These are phyloP conservation scores for Dryomyza anilis DNA, from an alignment of 2,888 invertebrate species.

Conservation along the genomic window DNA sequence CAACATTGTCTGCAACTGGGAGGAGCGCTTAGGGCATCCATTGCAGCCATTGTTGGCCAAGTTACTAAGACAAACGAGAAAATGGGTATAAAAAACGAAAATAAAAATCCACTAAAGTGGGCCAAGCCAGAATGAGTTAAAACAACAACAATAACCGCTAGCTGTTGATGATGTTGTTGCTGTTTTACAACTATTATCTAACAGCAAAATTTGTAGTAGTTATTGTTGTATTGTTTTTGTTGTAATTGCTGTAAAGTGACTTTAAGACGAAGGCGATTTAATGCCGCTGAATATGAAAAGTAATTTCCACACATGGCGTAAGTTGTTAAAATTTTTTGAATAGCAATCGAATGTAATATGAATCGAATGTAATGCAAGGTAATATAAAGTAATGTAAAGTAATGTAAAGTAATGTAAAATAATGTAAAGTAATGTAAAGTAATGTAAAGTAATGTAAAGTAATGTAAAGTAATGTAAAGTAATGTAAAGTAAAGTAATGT, in stretches of 20 bases:
- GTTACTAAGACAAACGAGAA: too few relatives aligned
- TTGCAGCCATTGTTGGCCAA: too few relatives aligned
- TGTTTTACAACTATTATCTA: too few relatives aligned
- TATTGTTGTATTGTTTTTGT: too few relatives aligned
- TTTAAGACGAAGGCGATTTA: not conserved
- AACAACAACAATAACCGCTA: too few relatives aligned
- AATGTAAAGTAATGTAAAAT: not conserved
- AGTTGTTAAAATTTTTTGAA: not conserved
- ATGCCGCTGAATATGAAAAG: not conserved
- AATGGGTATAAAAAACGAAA: too few relatives aligned
- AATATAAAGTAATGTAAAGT: not conserved
- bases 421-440: constrained; percentile 14
- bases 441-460: constrained; percentile 11
- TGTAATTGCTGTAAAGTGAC: not conserved
- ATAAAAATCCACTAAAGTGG: too few relatives aligned
- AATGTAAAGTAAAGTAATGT: constrained; percentile 15
- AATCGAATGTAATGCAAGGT: not conserved
- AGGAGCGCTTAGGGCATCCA: too few relatives aligned
- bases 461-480: constrained; percentile 8
- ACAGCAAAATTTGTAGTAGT: too few relatives aligned
- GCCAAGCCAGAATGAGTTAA: too few relatives aligned
- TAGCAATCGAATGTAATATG: not conserved
- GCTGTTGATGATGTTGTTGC: too few relatives aligned
- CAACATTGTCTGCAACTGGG: too few relatives aligned
- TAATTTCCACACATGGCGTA: not conserved